phyloP scores from a whole-genome alignment of 1,140 invertebrate genomes.

The Ectropis grisescens region DNA sequence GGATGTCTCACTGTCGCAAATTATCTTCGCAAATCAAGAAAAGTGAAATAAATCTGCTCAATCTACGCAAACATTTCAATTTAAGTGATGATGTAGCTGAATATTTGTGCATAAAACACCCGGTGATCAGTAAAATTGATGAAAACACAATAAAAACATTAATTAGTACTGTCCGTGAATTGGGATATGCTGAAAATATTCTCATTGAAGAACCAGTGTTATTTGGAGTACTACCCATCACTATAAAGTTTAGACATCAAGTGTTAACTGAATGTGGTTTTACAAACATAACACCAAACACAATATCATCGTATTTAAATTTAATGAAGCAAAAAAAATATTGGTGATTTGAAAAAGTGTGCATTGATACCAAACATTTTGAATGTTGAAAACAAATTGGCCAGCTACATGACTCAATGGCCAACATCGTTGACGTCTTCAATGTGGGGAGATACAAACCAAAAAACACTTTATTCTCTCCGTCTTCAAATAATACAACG shows the following conservation, averaged over 20 bases:
- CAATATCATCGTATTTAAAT: slow-evolving; percentile 37
- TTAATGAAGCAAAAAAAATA: slow-evolving; percentile 41
- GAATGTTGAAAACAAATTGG: slow-evolving; percentile 57
- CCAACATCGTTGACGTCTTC: slow-evolving; percentile 47
- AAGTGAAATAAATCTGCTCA: no score
- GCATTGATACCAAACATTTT: slow-evolving; percentile 24
- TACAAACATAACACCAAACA: slow-evolving; percentile 19
- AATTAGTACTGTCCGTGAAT: slow-evolving; percentile 24
- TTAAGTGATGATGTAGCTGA: slow-evolving; percentile 33
- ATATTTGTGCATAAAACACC: slow-evolving; percentile 41
- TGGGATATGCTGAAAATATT: slow-evolving; percentile 30
- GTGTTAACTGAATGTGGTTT: slow-evolving; percentile 57
- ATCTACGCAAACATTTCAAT: slow-evolving; percentile 35
- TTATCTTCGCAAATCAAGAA: no score
- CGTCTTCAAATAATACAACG: slow-evolving; percentile 50
- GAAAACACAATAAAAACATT: slow-evolving; percentile 23
- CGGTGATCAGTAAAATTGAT: slow-evolving; percentile 33
- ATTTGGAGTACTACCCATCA: slow-evolving; percentile 43
- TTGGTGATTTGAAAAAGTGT: slow-evolving; percentile 43
- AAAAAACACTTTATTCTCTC: slow-evolving; percentile 37
- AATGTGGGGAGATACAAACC: slow-evolving; percentile 30
- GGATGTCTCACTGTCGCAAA: no score
- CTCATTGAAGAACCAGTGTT: slow-evolving; percentile 39
- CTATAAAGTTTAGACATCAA: slow-evolving; percentile 40
- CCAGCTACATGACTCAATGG: slow-evolving; percentile 43